Conservation (phyloP, 1,140 invertebrate species). For the Drosophila melanica region DNA sequence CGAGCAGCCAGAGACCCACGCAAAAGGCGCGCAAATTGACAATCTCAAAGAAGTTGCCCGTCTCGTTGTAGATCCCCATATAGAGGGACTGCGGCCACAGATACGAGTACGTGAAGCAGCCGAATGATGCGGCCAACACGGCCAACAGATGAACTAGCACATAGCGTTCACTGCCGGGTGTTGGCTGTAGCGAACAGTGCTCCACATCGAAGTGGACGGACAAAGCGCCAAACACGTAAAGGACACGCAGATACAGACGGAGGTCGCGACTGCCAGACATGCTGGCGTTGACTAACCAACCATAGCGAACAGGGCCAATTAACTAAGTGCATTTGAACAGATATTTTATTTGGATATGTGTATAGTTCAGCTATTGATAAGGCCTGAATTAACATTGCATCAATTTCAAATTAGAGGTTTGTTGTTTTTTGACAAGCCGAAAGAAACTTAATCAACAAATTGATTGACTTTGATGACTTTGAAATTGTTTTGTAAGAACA, state of each 20-base stretch:
- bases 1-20: constrained; percentile 39
- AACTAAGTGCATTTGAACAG: constrained; percentile 23
- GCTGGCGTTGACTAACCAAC: constrained; percentile 16
- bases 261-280: constrained; percentile 58
- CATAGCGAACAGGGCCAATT: constrained; percentile 21
- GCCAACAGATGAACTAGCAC: constrained; percentile 26
- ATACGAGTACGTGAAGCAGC: constrained; percentile 37
- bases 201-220: constrained; percentile 47
- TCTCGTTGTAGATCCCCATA: constrained; percentile 47
- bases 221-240: constrained; percentile 50
- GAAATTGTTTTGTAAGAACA: too few relatives aligned
- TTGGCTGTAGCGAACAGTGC: constrained; percentile 31
- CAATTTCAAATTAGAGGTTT: not conserved
- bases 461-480: too few relatives aligned
- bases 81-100: constrained; percentile 37
- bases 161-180: constrained; percentile 38
- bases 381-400: not conserved
- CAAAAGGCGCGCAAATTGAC: constrained; percentile 48
- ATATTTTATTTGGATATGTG: constrained; percentile 18
- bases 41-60: constrained; percentile 61
- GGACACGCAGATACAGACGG: constrained; percentile 40
- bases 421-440: not conserved
- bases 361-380: constrained; percentile 20
- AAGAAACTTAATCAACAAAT: too few relatives aligned
- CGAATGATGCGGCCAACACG: not conserved